Percentiles rank a stretch among this genome's conserved stretches.
phyloP scores from a whole-genome alignment of 2,888 invertebrate genomes.

The Pharmacophagus antenor region DNA sequence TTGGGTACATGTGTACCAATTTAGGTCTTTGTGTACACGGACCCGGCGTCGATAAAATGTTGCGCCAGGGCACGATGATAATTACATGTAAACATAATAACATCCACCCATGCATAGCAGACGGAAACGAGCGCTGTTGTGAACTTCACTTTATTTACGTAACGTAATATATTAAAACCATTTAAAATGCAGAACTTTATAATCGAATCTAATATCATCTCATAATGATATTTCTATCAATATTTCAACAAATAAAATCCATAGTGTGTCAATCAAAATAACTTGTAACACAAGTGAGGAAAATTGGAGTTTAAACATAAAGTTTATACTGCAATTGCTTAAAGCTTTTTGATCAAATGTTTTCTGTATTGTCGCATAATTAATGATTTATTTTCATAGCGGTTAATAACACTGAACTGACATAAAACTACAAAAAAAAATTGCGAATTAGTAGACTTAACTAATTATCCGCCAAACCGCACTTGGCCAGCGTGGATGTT shows the following conservation, averaged over 20 bases:
- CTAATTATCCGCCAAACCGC: too few relatives aligned
- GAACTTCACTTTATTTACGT: background rate
- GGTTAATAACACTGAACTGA: too few relatives aligned
- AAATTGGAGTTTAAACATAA: too few relatives aligned
- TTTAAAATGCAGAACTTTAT: background rate
- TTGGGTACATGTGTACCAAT: slow-evolving; percentile 52
- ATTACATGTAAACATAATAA: slow-evolving; percentile 59
- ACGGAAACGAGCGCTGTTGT: slow-evolving; percentile 24
- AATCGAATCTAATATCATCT: background rate
- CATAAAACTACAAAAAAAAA: too few relatives aligned
- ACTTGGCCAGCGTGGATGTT: too few relatives aligned
- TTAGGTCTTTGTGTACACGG: slow-evolving; percentile 50
- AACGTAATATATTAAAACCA: background rate
- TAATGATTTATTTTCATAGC: too few relatives aligned
- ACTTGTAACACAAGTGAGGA: background rate
- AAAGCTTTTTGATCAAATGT: too few relatives aligned
- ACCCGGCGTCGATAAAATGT: slow-evolving; percentile 52
- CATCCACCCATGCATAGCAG: slow-evolving; percentile 21
- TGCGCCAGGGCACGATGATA: slow-evolving; percentile 48
- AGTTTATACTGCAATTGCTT: too few relatives aligned
- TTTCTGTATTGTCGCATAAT: too few relatives aligned
- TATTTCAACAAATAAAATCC: background rate
- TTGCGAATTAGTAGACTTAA: too few relatives aligned
- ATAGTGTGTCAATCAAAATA: background rate
- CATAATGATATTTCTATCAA: background rate